Evolutionary conservation across 2,113 vertebrate species (phyloP).

Genomic region (Rhadina sibilatrix): DNA sequence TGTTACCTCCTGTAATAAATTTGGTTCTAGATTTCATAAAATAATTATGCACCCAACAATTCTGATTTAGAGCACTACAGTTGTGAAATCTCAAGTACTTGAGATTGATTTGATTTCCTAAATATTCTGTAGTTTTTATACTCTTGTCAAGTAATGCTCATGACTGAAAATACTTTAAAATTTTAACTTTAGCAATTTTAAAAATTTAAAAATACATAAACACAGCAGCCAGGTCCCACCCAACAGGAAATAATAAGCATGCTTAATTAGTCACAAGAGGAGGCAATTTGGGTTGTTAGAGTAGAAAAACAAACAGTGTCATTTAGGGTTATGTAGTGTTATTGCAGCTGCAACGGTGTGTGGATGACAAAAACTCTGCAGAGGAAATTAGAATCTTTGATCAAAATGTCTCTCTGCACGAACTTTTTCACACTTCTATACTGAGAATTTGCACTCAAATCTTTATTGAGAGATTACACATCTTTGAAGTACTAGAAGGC

Average conservation of each 20-base stretch:
- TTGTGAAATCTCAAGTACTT: not conserved
- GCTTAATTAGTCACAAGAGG: conserved; percentile 4
- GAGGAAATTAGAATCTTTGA: not conserved
- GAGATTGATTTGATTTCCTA: not conserved
- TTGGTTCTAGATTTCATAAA: not conserved
- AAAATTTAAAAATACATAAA: not conserved
- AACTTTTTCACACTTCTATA: not conserved
- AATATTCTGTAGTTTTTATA: not conserved
- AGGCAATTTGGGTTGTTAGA: not conserved
- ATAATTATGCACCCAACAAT: not conserved
- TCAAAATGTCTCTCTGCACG: not conserved
- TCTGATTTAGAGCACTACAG: not conserved
- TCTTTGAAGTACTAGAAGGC: not conserved
- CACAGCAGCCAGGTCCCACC: not conserved
- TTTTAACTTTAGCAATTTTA: not conserved
- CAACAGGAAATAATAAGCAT: conserved; percentile 46
- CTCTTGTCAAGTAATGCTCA: not conserved
- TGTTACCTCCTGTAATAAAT: not conserved
- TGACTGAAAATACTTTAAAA: not conserved
- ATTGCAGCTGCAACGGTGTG: not conserved
- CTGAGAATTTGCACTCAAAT: not conserved
- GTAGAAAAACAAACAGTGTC: conserved; percentile 31
- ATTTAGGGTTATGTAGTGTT: not conserved
- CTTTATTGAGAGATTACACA: not conserved
- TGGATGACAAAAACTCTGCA: not conserved